Evolutionary conservation across 1,140 invertebrate genomes (phyloP).

Genomic region (Neotoxoptera formosana): DNA sequence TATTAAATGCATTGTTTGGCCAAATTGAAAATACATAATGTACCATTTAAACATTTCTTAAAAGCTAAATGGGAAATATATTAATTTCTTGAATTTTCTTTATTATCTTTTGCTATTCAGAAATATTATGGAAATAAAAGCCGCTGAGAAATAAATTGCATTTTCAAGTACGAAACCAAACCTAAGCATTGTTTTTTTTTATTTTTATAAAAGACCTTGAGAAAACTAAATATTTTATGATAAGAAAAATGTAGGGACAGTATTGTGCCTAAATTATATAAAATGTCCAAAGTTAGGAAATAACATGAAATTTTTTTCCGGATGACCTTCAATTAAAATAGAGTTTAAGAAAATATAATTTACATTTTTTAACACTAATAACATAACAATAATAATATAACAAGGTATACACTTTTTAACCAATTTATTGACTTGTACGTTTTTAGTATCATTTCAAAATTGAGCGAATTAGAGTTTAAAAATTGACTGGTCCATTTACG

Average conservation of each 20-base stretch:
- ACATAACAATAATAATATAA: too few relatives aligned
- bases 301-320: neutral
- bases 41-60: neutral
- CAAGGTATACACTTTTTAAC: too few relatives aligned
- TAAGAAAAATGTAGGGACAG: neutral
- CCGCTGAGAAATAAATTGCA: neutral
- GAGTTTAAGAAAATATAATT: neutral
- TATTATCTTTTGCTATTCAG: conserved; percentile 2
- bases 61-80: neutral
- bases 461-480: neutral
- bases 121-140: neutral
- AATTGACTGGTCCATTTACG: neutral
- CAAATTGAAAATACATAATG: neutral
- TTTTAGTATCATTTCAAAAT: neutral
- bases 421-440: neutral
- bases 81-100: neutral
- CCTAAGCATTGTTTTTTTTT: neutral
- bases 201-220: neutral
- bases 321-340: neutral
- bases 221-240: neutral
- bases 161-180: neutral
- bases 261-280: neutral
- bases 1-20: neutral
- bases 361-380: neutral
- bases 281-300: neutral